Evolutionary conservation across 2,113 vertebrate genomes (phyloP), one percentile per base, ranked within the genome.

Genomic region (Drymodes brunneopygia): DNA sequence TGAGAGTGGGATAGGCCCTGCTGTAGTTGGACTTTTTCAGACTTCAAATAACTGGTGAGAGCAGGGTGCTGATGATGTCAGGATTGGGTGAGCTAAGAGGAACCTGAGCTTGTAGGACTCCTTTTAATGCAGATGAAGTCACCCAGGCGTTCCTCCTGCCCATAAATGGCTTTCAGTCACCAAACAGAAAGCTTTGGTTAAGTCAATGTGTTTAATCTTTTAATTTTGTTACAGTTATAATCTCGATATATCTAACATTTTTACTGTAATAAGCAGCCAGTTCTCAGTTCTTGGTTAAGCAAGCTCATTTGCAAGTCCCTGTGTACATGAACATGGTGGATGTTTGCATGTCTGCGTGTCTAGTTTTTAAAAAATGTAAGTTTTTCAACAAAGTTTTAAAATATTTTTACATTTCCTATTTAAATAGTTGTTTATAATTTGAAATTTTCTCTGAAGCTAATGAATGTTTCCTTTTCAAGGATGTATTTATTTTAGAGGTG

Each of bases 271-370:
- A 48, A 71, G 18, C 21, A 67, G 16, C 3, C n/a, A 7, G 33
- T 73, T 78, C 15, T 29, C n/a, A 45, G 42, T 66, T 74, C 17
- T 47, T 48, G 10, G 15, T 40, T 65, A 67, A 90, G 48, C 7
- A 7, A 19, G 8, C 18, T 62, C 12, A n/a, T 86, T 70, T 80
- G 14, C 28, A 44, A 13, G 12, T 58, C 25, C 51, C 4, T 69
- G 11, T 51, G 38, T 40, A 8, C 13, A 6, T 36, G 16, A 5
- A 3, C 6, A 24, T 0, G 2, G 24, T 24, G 10, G 8, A 24
- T n/a, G 12, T 53, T 53, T 50, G 6, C 48, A 24, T 57, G 36
- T 42, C 14, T 47, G 15, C 15, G 4, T 27, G 8, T 90, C 19
- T 62, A 44, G 22, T 31, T 79, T 78, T 44, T 36, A 62, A 6